phyloP scores from a whole-genome alignment of 2,888 invertebrate genomes.

The Volucella bombylans region DNA sequence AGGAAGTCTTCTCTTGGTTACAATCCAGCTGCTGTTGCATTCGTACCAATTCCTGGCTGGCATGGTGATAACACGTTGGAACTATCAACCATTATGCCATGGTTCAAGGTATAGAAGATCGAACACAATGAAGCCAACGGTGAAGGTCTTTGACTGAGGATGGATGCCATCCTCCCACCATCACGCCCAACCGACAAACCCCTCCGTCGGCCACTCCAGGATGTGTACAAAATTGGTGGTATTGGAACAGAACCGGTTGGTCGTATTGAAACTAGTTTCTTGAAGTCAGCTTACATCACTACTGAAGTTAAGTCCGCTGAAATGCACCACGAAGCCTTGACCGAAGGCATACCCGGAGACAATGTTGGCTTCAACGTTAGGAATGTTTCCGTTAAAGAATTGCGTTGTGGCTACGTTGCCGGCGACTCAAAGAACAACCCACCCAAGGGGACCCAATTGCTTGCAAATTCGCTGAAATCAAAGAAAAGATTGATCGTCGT shows the following conservation, averaged over 20 bases:
- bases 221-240: slow-evolving; percentile 99
- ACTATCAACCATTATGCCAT: slow-evolving; percentile 95
- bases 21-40: slow-evolving; percentile 98
- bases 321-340: slow-evolving; percentile 99
- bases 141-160: slow-evolving; percentile 97
- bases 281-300: slow-evolving; percentile 96
- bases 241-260: slow-evolving; percentile 99
- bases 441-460: too few species aligned
- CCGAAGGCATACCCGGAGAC: slow-evolving; percentile 98
- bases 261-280: slow-evolving; percentile 98
- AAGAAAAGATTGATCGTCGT: slow-evolving; percentile 99
- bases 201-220: slow-evolving; percentile 98
- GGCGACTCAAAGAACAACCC: too few species aligned
- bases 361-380: slow-evolving; percentile 99
- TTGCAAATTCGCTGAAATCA: too few species aligned
- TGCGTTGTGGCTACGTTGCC: slow-evolving; percentile 99
- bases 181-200: slow-evolving; percentile 97
- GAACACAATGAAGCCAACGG: slow-evolving; percentile 97
- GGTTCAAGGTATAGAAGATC: slow-evolving; percentile 98
- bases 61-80: slow-evolving; percentile 99
- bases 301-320: slow-evolving; percentile 99
- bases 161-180: slow-evolving; percentile 97
- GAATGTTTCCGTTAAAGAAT: slow-evolving; percentile 99
- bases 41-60: slow-evolving; percentile 99
- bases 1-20: slow-evolving; percentile 99